These are phyloP conservation scores for Vulpes vulpes DNA, from an alignment of 2,113 vertebrate species.

Conservation along the genomic window DNA sequence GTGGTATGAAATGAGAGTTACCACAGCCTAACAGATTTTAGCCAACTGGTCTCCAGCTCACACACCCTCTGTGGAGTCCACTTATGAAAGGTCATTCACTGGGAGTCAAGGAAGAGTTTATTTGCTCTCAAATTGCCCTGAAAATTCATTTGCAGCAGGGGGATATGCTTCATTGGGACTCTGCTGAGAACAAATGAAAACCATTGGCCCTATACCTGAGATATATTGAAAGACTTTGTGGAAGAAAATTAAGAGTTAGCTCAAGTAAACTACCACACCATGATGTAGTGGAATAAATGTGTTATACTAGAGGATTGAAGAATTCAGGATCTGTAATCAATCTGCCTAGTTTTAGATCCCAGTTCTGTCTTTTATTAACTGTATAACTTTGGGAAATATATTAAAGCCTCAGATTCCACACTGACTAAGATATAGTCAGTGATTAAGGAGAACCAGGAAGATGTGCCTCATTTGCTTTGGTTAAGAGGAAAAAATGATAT, in stretches of 20 bases:
- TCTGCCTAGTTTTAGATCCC: not conserved
- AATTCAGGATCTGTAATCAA: not conserved
- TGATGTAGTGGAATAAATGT: not conserved
- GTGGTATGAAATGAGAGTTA: not conserved
- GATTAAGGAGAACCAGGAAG: not conserved
- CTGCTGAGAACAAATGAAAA: not conserved
- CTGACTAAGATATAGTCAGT: not conserved
- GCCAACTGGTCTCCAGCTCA: not conserved
- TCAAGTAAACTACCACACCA: not conserved
- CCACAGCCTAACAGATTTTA: not conserved
- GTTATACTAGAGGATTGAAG: not conserved
- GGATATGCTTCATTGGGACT: not conserved
- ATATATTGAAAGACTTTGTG: not conserved
- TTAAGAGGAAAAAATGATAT: not conserved
- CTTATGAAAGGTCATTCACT: not conserved
- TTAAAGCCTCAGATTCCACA: not conserved
- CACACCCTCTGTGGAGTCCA: not conserved
- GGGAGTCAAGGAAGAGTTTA: not conserved
- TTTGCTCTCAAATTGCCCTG: not conserved
- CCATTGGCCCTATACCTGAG: not conserved
- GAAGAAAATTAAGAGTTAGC: not conserved
- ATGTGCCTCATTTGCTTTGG: not conserved
- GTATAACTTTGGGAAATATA: not conserved
- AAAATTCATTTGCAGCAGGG: not conserved
- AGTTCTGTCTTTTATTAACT: not conserved